phyloP scores from a whole-genome alignment of 2,888 invertebrate species.

The Mayetiola destructor region DNA sequence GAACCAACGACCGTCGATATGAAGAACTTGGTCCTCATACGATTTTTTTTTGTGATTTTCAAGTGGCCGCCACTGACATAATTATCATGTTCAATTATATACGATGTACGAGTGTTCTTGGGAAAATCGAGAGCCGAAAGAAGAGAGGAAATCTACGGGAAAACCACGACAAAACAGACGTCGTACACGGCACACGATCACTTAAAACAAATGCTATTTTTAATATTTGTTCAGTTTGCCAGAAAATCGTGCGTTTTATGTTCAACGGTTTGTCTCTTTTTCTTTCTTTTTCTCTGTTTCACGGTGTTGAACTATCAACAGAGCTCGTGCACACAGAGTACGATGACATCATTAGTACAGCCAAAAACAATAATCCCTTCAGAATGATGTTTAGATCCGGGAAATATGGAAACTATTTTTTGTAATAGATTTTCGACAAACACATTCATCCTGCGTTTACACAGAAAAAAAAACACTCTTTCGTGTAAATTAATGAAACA shows the following conservation, averaged over 20 bases:
- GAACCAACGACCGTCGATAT: too few species aligned
- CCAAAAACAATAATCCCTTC: background rate
- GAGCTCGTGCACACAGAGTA: background rate
- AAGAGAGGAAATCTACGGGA: background rate
- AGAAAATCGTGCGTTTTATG: background rate
- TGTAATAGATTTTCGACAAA: background rate
- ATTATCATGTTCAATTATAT: conserved; percentile 10
- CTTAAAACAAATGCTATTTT: conserved; percentile 4
- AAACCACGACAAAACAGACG: background rate
- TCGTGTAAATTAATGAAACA: too few species aligned
- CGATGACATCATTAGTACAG: conserved; percentile 4
- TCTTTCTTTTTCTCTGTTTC: background rate
- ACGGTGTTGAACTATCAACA: too few species aligned
- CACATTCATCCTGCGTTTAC: too few species aligned
- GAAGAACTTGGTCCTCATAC: too few species aligned
- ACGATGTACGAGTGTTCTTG: too few species aligned
- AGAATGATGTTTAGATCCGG: background rate
- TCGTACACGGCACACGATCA: background rate
- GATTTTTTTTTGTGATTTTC: background rate
- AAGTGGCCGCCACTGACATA: conserved; percentile 11
- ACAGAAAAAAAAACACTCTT: too few species aligned
- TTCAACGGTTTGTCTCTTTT: background rate
- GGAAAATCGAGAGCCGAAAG: too few species aligned
- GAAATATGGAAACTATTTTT: conserved; percentile 9
- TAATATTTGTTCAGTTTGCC: background rate